Conservation (phyloP, 37 sponge, comb jelly and placozoan genomes). For the Halisarca cf. caerulea region DNA sequence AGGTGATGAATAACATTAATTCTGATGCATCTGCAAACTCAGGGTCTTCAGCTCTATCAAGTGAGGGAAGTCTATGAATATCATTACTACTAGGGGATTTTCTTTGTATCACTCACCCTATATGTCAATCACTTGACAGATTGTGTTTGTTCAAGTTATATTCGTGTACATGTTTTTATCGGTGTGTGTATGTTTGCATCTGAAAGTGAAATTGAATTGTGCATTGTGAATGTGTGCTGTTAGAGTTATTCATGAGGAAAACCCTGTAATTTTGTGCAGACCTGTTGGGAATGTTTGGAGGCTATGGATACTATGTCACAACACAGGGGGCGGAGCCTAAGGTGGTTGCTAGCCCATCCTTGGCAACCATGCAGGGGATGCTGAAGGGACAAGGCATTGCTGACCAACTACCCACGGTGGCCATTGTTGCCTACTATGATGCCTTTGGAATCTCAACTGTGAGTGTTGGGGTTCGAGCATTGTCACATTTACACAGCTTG, state of each 20-base stretch:
- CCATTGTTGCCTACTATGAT: conserved; percentile 89
- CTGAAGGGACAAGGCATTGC: conserved; percentile 70
- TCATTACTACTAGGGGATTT: no score
- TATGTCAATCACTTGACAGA: no score
- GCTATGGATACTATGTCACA: conserved; percentile 72
- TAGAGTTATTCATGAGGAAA: not conserved
- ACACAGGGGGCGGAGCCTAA: conserved; percentile 57
- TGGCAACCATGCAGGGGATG: conserved; percentile 74
- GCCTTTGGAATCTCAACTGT: conserved; percentile 84
- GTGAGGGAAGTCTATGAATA: no score
- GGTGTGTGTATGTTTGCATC: not conserved
- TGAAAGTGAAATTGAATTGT: no score
- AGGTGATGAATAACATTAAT: conserved; percentile 41
- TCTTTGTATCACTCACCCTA: no score
- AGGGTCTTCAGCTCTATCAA: conserved; percentile 51
- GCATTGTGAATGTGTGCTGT: no score
- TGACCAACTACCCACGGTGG: conserved; percentile 77
- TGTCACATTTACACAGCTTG: no score
- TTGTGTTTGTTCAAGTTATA: no score
- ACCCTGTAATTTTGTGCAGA: conserved; percentile 27
- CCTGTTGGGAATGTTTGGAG: conserved; percentile 41
- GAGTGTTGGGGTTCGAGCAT: no score
- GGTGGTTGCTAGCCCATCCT: conserved; percentile 29
- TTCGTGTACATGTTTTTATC: not conserved
- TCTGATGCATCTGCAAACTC: conserved; percentile 28